Conservation (phyloP, 2,888 invertebrate genomes). For the Drosophila paranaensis region DNA sequence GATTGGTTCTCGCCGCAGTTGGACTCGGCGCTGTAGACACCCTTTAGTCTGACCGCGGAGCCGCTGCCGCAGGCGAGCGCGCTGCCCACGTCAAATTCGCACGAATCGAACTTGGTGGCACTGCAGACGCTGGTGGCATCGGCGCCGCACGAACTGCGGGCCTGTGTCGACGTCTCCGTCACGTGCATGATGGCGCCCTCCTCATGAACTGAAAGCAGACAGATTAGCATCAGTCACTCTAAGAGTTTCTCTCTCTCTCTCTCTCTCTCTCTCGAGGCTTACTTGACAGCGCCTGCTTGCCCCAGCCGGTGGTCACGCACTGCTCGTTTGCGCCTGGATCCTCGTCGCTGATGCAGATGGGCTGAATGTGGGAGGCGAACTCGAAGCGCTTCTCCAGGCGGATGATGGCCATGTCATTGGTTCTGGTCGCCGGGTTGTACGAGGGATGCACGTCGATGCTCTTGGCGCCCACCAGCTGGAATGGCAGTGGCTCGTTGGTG, state of each 20-base stretch:
- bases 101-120: conserved; percentile 89
- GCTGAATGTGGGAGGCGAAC: conserved; percentile 89
- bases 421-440: conserved; percentile 87
- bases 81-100: conserved; percentile 92
- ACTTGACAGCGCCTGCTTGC: conserved; percentile 92
- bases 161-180: conserved; percentile 88
- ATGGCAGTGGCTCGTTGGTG: conserved; percentile 91
- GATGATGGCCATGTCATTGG: conserved; percentile 90
- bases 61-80: conserved; percentile 91
- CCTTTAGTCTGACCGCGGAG: conserved; percentile 89
- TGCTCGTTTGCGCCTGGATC: conserved; percentile 86
- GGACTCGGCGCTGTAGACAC: conserved; percentile 91
- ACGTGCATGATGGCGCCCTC: conserved; percentile 91
- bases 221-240: not conserved
- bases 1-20: conserved; percentile 87
- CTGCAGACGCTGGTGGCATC: conserved; percentile 87
- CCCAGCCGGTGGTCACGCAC: conserved; percentile 94
- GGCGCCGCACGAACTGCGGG: conserved; percentile 85
- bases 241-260: too few species aligned
- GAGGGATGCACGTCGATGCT: conserved; percentile 89
- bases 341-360: conserved; percentile 89
- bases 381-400: conserved; percentile 88
- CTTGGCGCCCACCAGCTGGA: conserved; percentile 91
- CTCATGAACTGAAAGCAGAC: conserved; percentile 88
- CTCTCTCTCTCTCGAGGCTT: conserved; percentile 74